phyloP scores from a whole-genome alignment of 92 coral and sea anemone species.

The Ricordea florida region DNA sequence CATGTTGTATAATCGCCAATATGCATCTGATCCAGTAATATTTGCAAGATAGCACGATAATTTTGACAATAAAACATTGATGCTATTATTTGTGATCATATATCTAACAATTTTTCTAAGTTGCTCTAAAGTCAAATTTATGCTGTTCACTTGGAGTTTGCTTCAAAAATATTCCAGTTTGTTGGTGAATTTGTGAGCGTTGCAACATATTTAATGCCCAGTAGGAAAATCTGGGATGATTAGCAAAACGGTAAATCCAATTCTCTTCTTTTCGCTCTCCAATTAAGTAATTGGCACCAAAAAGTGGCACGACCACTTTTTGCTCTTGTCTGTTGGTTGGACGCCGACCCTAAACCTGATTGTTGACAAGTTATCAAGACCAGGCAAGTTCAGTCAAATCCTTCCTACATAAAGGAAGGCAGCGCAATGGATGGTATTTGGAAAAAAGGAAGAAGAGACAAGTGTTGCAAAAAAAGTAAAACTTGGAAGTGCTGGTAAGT shows the following conservation, averaged over 20 bases:
- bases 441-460: no score
- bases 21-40: conserved; percentile 60
- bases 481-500: no score
- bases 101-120: no score
- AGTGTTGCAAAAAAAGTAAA: no score
- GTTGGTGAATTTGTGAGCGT: conserved; percentile 52
- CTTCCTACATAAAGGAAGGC: no score
- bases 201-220: conserved; percentile 78
- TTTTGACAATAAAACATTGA: conserved; percentile 42
- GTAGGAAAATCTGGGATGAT: conserved; percentile 69
- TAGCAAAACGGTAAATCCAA: conserved; percentile 61
- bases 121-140: conserved; percentile 55
- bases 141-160: conserved; percentile 78
- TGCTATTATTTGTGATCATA: conserved; percentile 37
- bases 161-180: conserved; percentile 62
- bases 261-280: conserved; percentile 39
- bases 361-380: no score
- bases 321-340: no score
- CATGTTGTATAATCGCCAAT: conserved; percentile 60
- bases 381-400: no score
- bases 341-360: no score
- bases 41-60: conserved; percentile 53
- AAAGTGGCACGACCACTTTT: no score
- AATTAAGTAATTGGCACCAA: no score
- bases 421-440: no score